Evolutionary conservation across 2,113 vertebrate species (phyloP).

Genomic region (Pteronura brasiliensis): DNA sequence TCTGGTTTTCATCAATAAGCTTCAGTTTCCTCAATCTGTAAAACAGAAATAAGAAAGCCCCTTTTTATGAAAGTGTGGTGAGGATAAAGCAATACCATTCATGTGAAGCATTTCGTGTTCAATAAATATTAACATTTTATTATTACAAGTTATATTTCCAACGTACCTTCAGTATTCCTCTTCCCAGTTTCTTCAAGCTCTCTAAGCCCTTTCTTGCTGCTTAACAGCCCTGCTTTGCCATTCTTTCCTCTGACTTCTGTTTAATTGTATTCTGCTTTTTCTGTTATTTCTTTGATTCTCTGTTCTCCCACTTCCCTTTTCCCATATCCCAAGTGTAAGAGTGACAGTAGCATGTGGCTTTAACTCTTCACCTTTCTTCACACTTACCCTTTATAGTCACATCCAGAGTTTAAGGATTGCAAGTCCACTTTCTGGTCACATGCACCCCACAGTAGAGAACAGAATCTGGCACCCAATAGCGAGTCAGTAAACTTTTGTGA

Average conservation of each 20-base stretch:
- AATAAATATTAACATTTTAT: not conserved
- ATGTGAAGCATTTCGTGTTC: not conserved
- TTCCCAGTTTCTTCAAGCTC: not conserved
- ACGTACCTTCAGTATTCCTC: not conserved
- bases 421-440: not conserved
- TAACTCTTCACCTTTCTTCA: not conserved
- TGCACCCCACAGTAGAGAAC: not conserved
- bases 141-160: not conserved
- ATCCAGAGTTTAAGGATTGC: not conserved
- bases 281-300: not conserved
- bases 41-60: not conserved
- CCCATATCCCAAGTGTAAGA: not conserved
- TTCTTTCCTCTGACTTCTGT: not conserved
- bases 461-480: not conserved
- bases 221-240: not conserved
- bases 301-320: not conserved
- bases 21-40: not conserved
- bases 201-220: not conserved
- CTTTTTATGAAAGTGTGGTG: not conserved
- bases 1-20: not conserved
- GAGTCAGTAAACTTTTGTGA: not conserved
- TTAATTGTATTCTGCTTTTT: not conserved
- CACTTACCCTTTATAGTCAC: not conserved
- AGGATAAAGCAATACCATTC: not conserved
- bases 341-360: not conserved